phyloP scores from a whole-genome alignment of 2,888 invertebrate species.

The Neria commutata region DNA sequence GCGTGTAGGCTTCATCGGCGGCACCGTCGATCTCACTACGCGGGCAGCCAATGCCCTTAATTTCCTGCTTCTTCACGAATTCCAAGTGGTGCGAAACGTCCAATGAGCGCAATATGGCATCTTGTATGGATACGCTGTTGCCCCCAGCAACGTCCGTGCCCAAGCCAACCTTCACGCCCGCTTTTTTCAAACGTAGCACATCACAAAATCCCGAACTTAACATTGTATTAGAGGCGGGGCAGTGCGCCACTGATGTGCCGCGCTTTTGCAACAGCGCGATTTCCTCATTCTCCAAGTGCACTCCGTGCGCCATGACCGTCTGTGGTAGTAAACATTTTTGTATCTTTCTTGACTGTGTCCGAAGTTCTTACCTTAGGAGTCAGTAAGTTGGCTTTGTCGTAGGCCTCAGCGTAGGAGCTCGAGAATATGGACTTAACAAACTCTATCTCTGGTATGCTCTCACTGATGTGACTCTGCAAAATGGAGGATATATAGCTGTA shows the following conservation, averaged over 20 bases:
- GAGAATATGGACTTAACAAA: slow-evolving; percentile 67
- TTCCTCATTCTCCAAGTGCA: slow-evolving; percentile 76
- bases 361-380: slow-evolving; percentile 70
- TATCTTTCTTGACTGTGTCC: background rate
- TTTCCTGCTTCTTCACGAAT: slow-evolving; percentile 62
- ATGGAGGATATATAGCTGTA: background rate
- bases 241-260: slow-evolving; percentile 79
- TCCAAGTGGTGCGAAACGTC: slow-evolving; percentile 75
- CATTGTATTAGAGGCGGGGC: slow-evolving; percentile 84
- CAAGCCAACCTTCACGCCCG: slow-evolving; percentile 77
- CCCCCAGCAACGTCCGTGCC: slow-evolving; percentile 93
- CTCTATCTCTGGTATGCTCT: slow-evolving; percentile 76
- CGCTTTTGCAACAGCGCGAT: slow-evolving; percentile 67
- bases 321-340: slow-evolving; percentile 35
- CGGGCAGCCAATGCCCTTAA: slow-evolving; percentile 45
- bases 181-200: slow-evolving; percentile 69
- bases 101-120: slow-evolving; percentile 75
- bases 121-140: slow-evolving; percentile 75
- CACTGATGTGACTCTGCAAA: slow-evolving; percentile 83
- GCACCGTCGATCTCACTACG: slow-evolving; percentile 9
- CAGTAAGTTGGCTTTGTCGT: slow-evolving; percentile 75
- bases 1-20: slow-evolving; percentile 47
- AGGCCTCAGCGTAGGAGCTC: slow-evolving; percentile 75
- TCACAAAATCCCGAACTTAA: slow-evolving; percentile 84
- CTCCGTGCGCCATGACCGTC: slow-evolving; percentile 82